Evolutionary conservation across 2,888 invertebrate genomes (phyloP), one percentile per base, ranked within the genome.

Genomic region (Dryocosmus kuriphilus): DNA sequence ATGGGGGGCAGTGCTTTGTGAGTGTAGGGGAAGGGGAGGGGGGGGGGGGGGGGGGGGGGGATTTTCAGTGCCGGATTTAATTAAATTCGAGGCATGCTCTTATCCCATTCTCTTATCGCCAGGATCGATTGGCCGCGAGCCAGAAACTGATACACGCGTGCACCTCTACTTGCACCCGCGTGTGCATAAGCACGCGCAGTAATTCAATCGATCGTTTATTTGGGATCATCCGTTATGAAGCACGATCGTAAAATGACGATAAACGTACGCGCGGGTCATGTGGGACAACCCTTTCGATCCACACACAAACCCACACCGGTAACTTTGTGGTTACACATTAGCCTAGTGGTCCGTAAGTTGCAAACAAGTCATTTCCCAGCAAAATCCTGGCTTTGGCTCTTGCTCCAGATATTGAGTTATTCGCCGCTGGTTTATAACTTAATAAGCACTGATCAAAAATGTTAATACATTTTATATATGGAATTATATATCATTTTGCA

Each of bases 1-100:
- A 76, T 51, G 30, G 51, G 46, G 51, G 51, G 22, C 51, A 46
- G 71, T n/a, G 71, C 19, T 71, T 71, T 32, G 30, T 51, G 38
- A 27, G 57, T 74, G 32, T 19, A 74, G 35, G 22, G 7, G 35
- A 22, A 14, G 38, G 41, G 14, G 57, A 14, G 27, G 24, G 51
- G 32, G 41, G 7, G 35, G 35, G 32, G 38, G 41, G 14, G 57
- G 16, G 27, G 24, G 51, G 32, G 41, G 57, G 30, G 9, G 35
- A n/a, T 51, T 71, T 67, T 67, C 75, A 61, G 60, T 74, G 80
- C 61, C 73, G 79, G 80, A 80, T 82, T 84, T 85, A 85, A 86
- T 86, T 86, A 85, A 85, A 86, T 85, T 86, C 85, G 77, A 79
- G 81, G 78, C 82, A 82, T 77, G 76, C 79, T 73, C 79, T 83